Evolutionary conservation across 2,113 vertebrate genomes (phyloP).

Genomic region (Gambusia affinis): DNA sequence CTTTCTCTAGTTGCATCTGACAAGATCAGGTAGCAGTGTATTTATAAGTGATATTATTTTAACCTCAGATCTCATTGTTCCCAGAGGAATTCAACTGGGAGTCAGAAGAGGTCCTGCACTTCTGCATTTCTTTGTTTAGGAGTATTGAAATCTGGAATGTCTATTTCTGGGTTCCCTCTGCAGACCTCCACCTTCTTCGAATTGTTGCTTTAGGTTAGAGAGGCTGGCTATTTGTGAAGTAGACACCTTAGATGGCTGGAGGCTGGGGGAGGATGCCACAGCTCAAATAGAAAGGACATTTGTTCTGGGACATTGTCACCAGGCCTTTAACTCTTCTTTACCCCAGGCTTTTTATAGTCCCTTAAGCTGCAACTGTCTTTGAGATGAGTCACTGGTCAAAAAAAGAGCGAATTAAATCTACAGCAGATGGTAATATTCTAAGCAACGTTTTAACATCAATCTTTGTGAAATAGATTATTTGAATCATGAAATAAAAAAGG

Average conservation of each 20-base stretch:
- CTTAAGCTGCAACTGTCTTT: conserved; percentile 28
- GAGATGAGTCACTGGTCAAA: conserved; percentile 23
- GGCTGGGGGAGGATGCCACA: conserved; percentile 41
- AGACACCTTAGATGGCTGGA: conserved; percentile 63
- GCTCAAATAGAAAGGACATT: conserved; percentile 60
- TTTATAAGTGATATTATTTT: conserved; percentile 40
- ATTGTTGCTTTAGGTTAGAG: conserved; percentile 52
- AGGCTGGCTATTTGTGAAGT: conserved; percentile 61
- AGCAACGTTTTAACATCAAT: not conserved
- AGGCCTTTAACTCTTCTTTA: conserved; percentile 52
- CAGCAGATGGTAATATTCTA: not conserved
- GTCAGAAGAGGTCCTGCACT: conserved; percentile 26
- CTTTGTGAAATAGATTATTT: too few species aligned
- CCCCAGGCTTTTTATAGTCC: conserved; percentile 64
- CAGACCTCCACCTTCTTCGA: conserved; percentile 52
- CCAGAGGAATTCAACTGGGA: conserved; percentile 24
- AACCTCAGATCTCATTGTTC: conserved; percentile 37
- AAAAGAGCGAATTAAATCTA: not conserved
- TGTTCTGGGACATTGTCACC: conserved; percentile 56
- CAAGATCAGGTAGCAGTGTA: conserved; percentile 24
- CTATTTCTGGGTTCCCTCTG: conserved; percentile 58
- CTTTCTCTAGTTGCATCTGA: not conserved
- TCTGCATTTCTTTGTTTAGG: conserved; percentile 9
- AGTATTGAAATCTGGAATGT: conserved; percentile 29
- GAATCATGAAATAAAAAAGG: too few species aligned